Percentiles rank a stretch among this genome's conserved stretches.
These are phyloP conservation scores for Lutjanus campechanus DNA, from an alignment of 2,797 vertebrate genomes.

Conservation along the genomic window DNA sequence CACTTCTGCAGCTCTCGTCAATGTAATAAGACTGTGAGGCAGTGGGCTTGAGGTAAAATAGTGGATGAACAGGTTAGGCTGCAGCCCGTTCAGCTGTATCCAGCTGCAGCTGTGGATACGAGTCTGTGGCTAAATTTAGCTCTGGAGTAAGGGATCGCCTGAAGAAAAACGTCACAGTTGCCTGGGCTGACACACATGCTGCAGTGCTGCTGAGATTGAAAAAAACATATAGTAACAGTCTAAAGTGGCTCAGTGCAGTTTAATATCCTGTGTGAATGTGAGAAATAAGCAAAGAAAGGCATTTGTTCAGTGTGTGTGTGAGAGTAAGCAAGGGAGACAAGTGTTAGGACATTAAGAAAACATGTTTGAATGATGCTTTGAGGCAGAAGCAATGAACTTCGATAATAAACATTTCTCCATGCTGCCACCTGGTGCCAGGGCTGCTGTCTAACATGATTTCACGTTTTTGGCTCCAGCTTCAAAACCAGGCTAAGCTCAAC, in stretches of 20 bases:
- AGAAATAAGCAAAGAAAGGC: neutral
- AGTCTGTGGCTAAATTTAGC: constrained; percentile 71
- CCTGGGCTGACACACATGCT: constrained; percentile 47
- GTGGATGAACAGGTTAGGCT: constrained; percentile 61
- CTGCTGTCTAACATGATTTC: constrained; percentile 2
- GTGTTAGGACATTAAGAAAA: constrained; percentile 17
- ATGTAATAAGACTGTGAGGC: neutral
- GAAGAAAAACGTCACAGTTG: constrained; percentile 66
- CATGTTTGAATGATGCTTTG: constrained; percentile 12
- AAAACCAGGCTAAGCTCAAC: neutral
- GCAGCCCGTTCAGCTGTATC: constrained; percentile 57
- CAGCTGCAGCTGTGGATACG: constrained; percentile 68
- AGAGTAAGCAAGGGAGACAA: neutral
- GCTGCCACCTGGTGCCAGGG: constrained; percentile 18
- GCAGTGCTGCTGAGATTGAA: constrained; percentile 37
- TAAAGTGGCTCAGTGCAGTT: constrained; percentile 19
- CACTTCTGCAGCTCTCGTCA: constrained; percentile 8
- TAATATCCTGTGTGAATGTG: neutral
- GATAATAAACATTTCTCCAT: neutral
- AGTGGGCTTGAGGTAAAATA: constrained; percentile 31
- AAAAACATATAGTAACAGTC: constrained; percentile 8
- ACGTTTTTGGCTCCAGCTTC: neutral
- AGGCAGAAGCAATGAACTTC: constrained; percentile 7
- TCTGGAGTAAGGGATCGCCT: constrained; percentile 68
- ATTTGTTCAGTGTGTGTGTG: neutral